Percentiles rank a stretch among this genome's conserved stretches.
Evolutionary conservation across 2,888 invertebrate genomes (phyloP).

Genomic region (Cephus sareptanus): DNA sequence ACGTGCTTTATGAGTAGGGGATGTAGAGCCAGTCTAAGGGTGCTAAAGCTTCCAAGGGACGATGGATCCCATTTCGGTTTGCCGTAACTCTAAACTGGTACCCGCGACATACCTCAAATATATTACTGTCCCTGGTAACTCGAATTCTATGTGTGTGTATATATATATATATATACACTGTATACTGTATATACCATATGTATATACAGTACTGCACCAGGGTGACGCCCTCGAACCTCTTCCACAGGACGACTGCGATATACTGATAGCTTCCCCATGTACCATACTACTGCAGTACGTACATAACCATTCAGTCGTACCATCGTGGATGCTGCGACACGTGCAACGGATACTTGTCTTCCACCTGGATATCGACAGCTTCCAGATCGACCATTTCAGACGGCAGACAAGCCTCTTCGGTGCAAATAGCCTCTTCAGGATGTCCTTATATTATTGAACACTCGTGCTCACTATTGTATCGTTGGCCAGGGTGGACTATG

Average conservation of each 20-base stretch:
- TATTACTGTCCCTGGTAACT: constrained; percentile 19
- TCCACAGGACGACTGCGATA: constrained; percentile 20
- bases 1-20: constrained; percentile 20
- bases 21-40: constrained; percentile 21
- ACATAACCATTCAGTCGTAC: not conserved
- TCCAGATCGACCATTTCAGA: not conserved
- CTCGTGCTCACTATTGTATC: not conserved
- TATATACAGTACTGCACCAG: not conserved
- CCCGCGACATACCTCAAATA: constrained; percentile 19
- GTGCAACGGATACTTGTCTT: not conserved
- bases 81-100: constrained; percentile 27
- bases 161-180: too few relatives aligned
- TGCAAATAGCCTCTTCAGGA: not conserved
- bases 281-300: not conserved
- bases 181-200: not conserved
- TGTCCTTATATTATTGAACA: not conserved
- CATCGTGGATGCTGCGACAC: not conserved
- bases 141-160: not conserved
- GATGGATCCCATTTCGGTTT: constrained; percentile 23
- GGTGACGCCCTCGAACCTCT: constrained; percentile 15
- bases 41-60: constrained; percentile 21
- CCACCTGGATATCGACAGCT: not conserved
- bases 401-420: not conserved
- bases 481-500: not conserved
- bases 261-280: constrained; percentile 5